phyloP scores from a whole-genome alignment of 2,888 invertebrate species.

The Eubasilissa splendida region DNA sequence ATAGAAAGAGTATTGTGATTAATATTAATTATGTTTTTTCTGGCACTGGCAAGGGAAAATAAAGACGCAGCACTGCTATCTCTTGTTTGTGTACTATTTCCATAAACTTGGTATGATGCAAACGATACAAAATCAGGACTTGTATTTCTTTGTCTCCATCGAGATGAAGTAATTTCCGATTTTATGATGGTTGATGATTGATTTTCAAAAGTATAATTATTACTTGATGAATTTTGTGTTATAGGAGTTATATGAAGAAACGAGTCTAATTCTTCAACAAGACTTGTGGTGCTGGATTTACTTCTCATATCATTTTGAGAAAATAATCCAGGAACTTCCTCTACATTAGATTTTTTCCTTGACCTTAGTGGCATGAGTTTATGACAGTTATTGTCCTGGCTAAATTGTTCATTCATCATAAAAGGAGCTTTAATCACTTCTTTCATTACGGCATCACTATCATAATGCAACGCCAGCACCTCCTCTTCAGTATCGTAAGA shows the following conservation, averaged over 20 bases:
- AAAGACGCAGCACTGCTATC: conserved; percentile 53
- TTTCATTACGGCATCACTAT: conserved; percentile 53
- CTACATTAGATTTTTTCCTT: conserved; percentile 15
- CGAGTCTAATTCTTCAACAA: conserved; percentile 66
- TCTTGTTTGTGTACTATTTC: conserved; percentile 41
- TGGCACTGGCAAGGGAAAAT: conserved; percentile 41
- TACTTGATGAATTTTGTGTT: conserved; percentile 66
- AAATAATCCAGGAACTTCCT: conserved; percentile 23
- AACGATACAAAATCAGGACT: conserved; percentile 64
- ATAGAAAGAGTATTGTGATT: conserved; percentile 12
- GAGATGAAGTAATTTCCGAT: conserved; percentile 69
- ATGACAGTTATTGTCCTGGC: conserved; percentile 34
- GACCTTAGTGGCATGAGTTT: conserved; percentile 38
- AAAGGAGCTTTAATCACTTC: conserved; percentile 27
- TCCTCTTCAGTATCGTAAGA: conserved; percentile 68
- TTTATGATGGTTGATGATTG: conserved; percentile 66
- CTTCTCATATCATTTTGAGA: conserved; percentile 12
- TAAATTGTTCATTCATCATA: conserved; percentile 19
- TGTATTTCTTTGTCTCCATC: conserved; percentile 66
- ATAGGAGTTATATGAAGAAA: conserved; percentile 70
- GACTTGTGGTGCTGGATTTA: conserved; percentile 43
- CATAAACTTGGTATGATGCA: conserved; percentile 34
- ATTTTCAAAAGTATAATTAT: conserved; percentile 60
- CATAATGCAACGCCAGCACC: conserved; percentile 69
- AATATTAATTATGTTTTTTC: conserved; percentile 20